A percentile compares a stretch with the other conserved stretches of the same genome.
Evolutionary conservation across 2,797 vertebrate genomes (phyloP).

Genomic region (Danio albolineatus): DNA sequence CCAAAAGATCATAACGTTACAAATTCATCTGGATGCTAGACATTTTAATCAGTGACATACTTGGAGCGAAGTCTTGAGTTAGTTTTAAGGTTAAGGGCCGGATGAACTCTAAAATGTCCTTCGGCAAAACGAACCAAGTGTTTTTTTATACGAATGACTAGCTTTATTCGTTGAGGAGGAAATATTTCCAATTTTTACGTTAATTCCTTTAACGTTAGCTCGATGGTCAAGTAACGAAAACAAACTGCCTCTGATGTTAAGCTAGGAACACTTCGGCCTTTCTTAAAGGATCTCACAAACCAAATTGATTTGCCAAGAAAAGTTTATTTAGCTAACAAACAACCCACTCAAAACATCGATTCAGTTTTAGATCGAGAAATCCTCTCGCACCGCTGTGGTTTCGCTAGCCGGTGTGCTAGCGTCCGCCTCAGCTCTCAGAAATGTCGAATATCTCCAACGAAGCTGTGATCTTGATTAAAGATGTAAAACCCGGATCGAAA

Average conservation of each 20-base stretch:
- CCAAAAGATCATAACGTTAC: neutral
- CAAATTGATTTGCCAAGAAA: neutral
- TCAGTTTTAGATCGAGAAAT: slow-evolving; percentile 3
- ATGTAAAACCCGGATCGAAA: slow-evolving; percentile 96
- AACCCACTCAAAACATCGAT: slow-evolving; percentile 3
- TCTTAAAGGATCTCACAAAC: neutral
- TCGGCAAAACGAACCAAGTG: slow-evolving; percentile 25
- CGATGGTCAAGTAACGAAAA: slow-evolving; percentile 10
- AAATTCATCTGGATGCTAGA: neutral
- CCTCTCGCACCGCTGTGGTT: slow-evolving; percentile 21
- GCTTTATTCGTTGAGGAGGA: slow-evolving; percentile 19
- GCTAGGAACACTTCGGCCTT: slow-evolving; percentile 12
- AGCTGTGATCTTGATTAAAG: slow-evolving; percentile 89
- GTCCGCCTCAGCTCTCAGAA: slow-evolving; percentile 36
- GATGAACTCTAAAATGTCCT: slow-evolving; percentile 16
- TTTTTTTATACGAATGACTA: neutral
- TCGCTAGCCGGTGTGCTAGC: slow-evolving; percentile 53
- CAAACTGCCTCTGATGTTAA: slow-evolving; percentile 19
- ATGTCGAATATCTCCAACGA: slow-evolving; percentile 86
- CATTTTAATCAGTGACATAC: neutral
- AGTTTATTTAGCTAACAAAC: slow-evolving; percentile 41
- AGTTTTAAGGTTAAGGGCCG: neutral
- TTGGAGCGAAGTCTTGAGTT: neutral
- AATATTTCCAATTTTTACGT: neutral
- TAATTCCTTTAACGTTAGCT: slow-evolving; percentile 8